Conservation (phyloP, 2,113 vertebrate species). For the Nyctereutes procyonoides region DNA sequence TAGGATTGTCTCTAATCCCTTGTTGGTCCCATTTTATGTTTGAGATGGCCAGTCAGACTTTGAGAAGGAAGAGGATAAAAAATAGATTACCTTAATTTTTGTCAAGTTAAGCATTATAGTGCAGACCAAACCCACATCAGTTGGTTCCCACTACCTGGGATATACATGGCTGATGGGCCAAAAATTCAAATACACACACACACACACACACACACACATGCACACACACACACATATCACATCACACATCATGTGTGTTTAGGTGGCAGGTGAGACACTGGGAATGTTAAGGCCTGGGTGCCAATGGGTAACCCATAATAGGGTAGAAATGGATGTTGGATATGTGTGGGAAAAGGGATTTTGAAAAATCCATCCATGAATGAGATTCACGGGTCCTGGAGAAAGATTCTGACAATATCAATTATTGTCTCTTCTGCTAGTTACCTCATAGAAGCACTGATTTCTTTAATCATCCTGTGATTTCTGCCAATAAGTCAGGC, state of each 20-base stretch:
- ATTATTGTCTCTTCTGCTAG: not conserved
- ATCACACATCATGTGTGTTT: not conserved
- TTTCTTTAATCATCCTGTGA: not conserved
- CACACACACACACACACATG: not conserved
- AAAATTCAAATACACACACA: not conserved
- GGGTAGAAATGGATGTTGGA: not conserved
- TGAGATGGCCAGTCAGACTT: not conserved
- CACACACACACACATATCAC: not conserved
- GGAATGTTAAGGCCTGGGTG: not conserved
- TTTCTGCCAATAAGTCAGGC: not conserved
- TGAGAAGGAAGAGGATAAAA: conserved; percentile 1
- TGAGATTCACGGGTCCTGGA: not conserved
- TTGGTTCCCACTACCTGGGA: not conserved
- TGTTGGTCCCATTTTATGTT: not conserved
- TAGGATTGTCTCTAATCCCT: not conserved
- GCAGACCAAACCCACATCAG: not conserved
- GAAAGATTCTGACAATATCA: not conserved
- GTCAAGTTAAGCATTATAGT: not conserved
- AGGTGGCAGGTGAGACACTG: not conserved
- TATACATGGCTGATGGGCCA: not conserved
- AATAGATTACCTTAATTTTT: conserved; percentile 22
- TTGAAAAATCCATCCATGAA: not conserved
- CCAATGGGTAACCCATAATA: not conserved
- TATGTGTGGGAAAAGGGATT: not conserved
- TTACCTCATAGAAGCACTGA: not conserved